phyloP scores from a whole-genome alignment of 2,113 vertebrate genomes.

The Carollia perspicillata region DNA sequence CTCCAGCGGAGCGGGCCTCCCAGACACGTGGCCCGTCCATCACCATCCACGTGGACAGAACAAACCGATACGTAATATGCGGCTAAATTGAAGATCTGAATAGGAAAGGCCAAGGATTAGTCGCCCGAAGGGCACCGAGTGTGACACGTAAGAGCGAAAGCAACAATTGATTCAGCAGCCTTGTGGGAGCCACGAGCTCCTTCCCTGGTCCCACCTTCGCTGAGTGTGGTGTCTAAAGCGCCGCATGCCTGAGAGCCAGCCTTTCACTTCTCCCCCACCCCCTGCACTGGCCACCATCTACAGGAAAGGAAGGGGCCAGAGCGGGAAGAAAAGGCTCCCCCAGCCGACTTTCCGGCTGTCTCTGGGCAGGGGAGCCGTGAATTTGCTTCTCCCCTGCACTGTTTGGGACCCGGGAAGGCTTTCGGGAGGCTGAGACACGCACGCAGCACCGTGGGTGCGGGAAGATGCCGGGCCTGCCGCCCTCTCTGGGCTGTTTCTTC shows the following conservation, averaged over 20 bases:
- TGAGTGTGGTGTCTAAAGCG: background rate
- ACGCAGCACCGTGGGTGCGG: fast-evolving
- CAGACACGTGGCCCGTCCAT: fast-evolving
- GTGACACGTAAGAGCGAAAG: constrained; percentile 48
- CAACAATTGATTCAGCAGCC: background rate
- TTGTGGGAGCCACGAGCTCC: background rate
- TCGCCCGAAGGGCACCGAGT: fast-evolving
- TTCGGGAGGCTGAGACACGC: fast-evolving
- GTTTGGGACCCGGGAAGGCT: background rate
- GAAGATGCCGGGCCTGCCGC: background rate
- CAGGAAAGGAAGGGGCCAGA: background rate
- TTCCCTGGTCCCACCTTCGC: fast-evolving
- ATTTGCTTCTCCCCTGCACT: fast-evolving
- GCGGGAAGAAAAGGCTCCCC: too few species aligned
- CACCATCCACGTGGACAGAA: fast-evolving
- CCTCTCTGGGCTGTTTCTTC: background rate
- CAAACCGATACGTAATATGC: fast-evolving
- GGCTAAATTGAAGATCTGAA: background rate
- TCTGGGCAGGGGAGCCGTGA: fast-evolving
- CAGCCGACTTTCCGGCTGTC: background rate
- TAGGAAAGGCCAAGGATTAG: background rate
- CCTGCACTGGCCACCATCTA: background rate
- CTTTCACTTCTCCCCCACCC: background rate
- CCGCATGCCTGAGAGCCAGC: background rate
- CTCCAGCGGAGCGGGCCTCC: too few species aligned